phyloP scores from a whole-genome alignment of 2,797 vertebrate genomes.

The Acestrorhynchus altus region DNA sequence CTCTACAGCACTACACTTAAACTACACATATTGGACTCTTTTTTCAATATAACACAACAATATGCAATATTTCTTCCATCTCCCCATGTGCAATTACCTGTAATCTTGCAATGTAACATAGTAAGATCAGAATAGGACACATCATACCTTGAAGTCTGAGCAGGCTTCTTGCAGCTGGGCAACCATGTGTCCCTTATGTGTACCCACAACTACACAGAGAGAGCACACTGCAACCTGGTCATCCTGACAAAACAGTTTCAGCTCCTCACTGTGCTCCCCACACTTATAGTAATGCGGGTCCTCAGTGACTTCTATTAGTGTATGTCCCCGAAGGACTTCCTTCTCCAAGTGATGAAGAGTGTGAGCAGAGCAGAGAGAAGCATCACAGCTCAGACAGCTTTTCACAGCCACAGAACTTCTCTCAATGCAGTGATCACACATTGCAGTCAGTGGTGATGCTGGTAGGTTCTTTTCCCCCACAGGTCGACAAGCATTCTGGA shows the following conservation, averaged over 20 bases:
- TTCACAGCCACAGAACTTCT: constrained; percentile 68
- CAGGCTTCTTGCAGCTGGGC: constrained; percentile 72
- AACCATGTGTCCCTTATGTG: constrained; percentile 73
- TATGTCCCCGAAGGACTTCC: constrained; percentile 74
- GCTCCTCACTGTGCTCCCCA: constrained; percentile 76
- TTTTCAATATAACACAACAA: too few species aligned
- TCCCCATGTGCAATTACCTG: too few species aligned
- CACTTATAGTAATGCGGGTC: constrained; percentile 77
- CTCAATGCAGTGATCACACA: constrained; percentile 80
- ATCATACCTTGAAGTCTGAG: constrained; percentile 71
- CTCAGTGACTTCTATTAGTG: constrained; percentile 72
- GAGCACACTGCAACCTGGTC: constrained; percentile 75
- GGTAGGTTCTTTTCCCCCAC: constrained; percentile 24
- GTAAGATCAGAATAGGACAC: background rate
- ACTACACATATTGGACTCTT: too few species aligned
- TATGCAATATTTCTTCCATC: too few species aligned
- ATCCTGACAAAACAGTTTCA: constrained; percentile 78
- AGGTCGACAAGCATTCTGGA: constrained; percentile 51
- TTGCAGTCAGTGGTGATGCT: constrained; percentile 50
- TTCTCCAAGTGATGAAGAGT: constrained; percentile 74
- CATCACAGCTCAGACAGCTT: constrained; percentile 81
- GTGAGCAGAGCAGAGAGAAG: constrained; percentile 76
- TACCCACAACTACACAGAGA: constrained; percentile 74
- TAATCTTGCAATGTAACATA: too few species aligned
- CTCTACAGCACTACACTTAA: too few species aligned